These are phyloP conservation scores for Drosophila erecta DNA, from an alignment of 1,140 invertebrate genomes.

Conservation along the genomic window DNA sequence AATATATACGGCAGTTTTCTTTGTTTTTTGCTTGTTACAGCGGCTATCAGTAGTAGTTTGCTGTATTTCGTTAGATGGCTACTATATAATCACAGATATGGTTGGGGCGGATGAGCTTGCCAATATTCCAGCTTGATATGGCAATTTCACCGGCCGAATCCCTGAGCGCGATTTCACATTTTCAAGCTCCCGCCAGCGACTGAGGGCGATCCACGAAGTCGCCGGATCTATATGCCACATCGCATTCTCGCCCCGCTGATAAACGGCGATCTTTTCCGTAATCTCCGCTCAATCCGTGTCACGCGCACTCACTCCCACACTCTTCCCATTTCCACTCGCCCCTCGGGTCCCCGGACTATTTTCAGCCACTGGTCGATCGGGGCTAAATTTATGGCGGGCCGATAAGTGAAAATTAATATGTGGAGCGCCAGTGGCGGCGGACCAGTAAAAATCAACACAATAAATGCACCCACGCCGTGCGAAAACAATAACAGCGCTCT, in stretches of 20 bases:
- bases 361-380: conserved; percentile 33
- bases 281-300: conserved; percentile 42
- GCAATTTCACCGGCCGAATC: conserved; percentile 30
- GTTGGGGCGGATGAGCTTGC: conserved; percentile 43
- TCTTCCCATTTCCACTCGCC: conserved; percentile 7
- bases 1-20: conserved; percentile 29
- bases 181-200: conserved; percentile 62
- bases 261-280: conserved; percentile 44
- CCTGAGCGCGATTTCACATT: conserved; percentile 65
- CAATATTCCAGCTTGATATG: conserved; percentile 24
- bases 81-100: conserved; percentile 67
- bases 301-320: conserved; percentile 37
- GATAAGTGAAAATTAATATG: conserved; percentile 64
- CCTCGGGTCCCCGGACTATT: conserved; percentile 32
- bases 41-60: conserved; percentile 37
- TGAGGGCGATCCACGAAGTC: conserved; percentile 37
- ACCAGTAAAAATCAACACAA: conserved; percentile 63
- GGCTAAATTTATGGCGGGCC: conserved; percentile 47
- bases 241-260: conserved; percentile 37
- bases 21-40: conserved; percentile 18
- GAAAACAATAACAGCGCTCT: conserved; percentile 72
- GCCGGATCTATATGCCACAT: conserved; percentile 36
- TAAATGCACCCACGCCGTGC: conserved; percentile 41
- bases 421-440: conserved; percentile 23
- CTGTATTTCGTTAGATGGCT: conserved; percentile 8